Percentiles rank a stretch among this genome's conserved stretches.
Conservation (phyloP, 2,797 vertebrate genomes). For the Linurgus olivaceus region DNA sequence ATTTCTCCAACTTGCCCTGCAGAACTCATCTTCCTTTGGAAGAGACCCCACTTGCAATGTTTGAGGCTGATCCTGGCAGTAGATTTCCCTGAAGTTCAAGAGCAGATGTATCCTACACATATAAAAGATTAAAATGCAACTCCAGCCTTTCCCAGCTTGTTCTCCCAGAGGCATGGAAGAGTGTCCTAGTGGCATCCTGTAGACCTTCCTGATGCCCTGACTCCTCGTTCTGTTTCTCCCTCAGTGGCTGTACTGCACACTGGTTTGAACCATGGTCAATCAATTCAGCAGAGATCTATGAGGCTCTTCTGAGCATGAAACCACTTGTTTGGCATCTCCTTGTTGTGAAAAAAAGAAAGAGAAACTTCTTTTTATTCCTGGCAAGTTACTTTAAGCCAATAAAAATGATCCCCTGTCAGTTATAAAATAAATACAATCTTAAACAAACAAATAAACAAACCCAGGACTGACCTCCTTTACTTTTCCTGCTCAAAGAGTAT, state of each 20-base stretch:
- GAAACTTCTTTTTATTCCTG: not conserved
- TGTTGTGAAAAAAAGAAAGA: not conserved
- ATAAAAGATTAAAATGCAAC: not conserved
- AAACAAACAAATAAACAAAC: not conserved
- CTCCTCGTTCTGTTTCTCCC: slow-evolving; percentile 2
- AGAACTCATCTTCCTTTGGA: not conserved
- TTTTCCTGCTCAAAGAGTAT: not conserved
- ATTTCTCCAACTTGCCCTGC: not conserved
- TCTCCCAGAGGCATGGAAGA: not conserved
- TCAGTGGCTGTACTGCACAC: slow-evolving; percentile 70
- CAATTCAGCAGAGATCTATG: not conserved
- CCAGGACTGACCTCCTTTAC: not conserved
- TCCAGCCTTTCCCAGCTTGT: not conserved
- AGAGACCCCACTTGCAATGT: not conserved
- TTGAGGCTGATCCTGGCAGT: not conserved
- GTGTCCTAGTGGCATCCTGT: not conserved
- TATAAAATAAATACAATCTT: not conserved
- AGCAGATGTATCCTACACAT: not conserved
- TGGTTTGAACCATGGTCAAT: slow-evolving; percentile 33
- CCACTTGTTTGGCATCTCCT: not conserved
- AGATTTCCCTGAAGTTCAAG: not conserved
- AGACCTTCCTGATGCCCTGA: not conserved
- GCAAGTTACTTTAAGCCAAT: not conserved
- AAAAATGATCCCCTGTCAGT: not conserved
- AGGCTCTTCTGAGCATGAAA: not conserved